Evolutionary conservation across 2,113 vertebrate species (phyloP).

Genomic region (Rhea americana): DNA sequence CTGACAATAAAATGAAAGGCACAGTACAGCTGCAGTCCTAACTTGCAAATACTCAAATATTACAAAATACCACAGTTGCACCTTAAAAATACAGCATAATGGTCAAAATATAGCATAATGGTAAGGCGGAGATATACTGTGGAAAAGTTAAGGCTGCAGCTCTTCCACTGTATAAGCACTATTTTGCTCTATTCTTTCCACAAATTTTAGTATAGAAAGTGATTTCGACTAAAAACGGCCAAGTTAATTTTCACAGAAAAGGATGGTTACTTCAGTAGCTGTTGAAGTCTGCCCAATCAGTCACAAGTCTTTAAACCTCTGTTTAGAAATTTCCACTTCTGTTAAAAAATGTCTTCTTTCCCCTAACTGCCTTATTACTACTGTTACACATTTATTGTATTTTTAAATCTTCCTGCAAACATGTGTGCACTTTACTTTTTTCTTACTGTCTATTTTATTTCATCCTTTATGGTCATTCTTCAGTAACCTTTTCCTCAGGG

Average conservation of each 20-base stretch:
- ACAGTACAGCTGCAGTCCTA: not conserved
- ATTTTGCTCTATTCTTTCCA: not conserved
- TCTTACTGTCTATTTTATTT: not conserved
- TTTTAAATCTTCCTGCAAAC: conserved; percentile 21
- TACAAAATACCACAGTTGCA: not conserved
- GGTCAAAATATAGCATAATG: not conserved
- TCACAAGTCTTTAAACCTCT: not conserved
- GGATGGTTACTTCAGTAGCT: not conserved
- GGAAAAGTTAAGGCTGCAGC: not conserved
- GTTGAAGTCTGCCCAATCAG: not conserved
- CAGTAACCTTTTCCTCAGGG: not conserved
- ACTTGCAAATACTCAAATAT: not conserved
- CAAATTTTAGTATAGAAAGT: not conserved
- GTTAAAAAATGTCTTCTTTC: not conserved
- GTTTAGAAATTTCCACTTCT: not conserved
- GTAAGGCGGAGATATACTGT: not conserved
- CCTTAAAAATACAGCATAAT: not conserved
- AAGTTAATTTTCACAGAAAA: not conserved
- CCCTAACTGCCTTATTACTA: not conserved
- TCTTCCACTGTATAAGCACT: not conserved
- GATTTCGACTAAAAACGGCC: not conserved
- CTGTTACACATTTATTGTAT: not conserved
- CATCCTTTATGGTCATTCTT: not conserved
- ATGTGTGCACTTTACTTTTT: not conserved
- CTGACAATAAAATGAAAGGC: not conserved